phyloP scores from a whole-genome alignment of 1,140 invertebrate species.

The Chironomus tepperi region DNA sequence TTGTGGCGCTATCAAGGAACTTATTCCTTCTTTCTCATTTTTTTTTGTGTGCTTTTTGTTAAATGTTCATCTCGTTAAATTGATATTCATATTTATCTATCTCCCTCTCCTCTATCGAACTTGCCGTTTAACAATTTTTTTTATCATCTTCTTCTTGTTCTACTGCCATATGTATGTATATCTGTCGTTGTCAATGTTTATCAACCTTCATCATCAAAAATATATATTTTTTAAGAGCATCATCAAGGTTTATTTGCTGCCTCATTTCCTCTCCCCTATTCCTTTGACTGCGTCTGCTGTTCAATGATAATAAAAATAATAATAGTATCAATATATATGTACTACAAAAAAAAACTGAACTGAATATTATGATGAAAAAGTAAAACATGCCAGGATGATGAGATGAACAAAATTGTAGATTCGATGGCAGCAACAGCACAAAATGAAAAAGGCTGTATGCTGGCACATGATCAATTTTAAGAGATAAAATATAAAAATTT shows the following conservation, averaged over 20 bases:
- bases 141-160: too few relatives aligned
- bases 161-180: not conserved
- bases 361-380: not conserved
- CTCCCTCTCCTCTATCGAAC: not conserved
- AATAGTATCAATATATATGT: not conserved
- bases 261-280: conserved; percentile 15
- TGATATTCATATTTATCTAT: conserved; percentile 22
- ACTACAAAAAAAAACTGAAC: not conserved
- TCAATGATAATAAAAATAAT: too few relatives aligned
- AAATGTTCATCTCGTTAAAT: conserved; percentile 20
- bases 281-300: not conserved
- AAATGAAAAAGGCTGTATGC: not conserved
- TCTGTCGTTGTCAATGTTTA: not conserved
- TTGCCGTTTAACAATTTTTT: too few relatives aligned
- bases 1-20: too few relatives aligned
- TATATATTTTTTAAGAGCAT: not conserved
- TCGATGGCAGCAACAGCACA: not conserved
- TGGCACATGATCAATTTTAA: not conserved
- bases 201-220: not conserved
- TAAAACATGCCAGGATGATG: not conserved
- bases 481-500: too few relatives aligned
- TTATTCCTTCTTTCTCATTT: too few relatives aligned
- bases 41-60: conserved; percentile 5
- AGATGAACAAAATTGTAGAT: too few relatives aligned
- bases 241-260: conserved; percentile 19